Evolutionary conservation across 2,888 invertebrate species (phyloP), one percentile per base, ranked within the genome.

Genomic region (Celastrina argiolus): DNA sequence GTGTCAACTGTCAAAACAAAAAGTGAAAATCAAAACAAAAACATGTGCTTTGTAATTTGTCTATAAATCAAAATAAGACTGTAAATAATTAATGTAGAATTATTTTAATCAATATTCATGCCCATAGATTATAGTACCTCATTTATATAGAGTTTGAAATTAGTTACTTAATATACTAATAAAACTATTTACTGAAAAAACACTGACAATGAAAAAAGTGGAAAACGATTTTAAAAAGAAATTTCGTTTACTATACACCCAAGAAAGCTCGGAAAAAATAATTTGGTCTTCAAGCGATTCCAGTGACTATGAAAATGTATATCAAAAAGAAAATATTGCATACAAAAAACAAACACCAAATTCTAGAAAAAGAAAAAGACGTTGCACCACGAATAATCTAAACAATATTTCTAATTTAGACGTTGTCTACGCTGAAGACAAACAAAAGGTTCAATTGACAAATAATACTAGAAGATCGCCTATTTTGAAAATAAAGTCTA

Each of bases 231-330:
- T 87, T 72, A 69, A 71, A 1, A 73, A 80, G 22, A 61, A 61
- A 61, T 89, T 89, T 70, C 68, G 74, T 5, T 70, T 85, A 64
- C 70, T 89, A 41, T 83, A 83, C 72, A 85, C 87, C 1, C 88
- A 89, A 78, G 82, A 86, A 65, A 69, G 77, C 34, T 74, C 70
- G n/a, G 82, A 82, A 69, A 83, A 86, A 67, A 90, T 91, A 31
- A 78, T 76, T 67, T 88, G 88, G 88, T 83, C 88, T 14, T 82
- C 80, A 2, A 87, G 87, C 69, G 84, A 86, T 22, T 83, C 85
- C 0, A 88, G 87, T 71, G 90, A 87, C 36, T 79, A 78, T 65
- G 88, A 88, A 73, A 79, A 81, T 66, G 65, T 70, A 10, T 67
- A 73, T 10, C 67, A 69, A 51, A 74, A 59, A 26, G 75, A 74